Percentiles rank a stretch among this genome's conserved stretches.
Evolutionary conservation across 2,888 invertebrate genomes (phyloP).

Genomic region (Chirona hameri): DNA sequence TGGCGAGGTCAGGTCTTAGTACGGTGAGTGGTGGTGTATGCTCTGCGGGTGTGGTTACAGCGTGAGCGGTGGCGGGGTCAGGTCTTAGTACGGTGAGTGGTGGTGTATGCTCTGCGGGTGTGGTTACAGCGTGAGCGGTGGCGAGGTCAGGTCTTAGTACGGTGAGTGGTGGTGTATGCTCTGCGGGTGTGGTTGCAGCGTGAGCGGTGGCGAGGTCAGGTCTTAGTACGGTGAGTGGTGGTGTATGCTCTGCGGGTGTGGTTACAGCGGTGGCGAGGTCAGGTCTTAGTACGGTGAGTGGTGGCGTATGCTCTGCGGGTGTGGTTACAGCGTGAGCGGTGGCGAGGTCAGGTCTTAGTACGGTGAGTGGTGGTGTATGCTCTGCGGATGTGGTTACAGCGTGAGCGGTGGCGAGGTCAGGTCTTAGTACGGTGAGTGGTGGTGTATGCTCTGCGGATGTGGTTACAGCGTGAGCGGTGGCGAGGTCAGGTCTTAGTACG

Average conservation of each 20-base stretch:
- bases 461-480: too few species aligned
- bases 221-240: slow-evolving; percentile 54
- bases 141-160: slow-evolving; percentile 54
- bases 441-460: too few species aligned
- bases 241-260: too few species aligned
- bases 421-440: slow-evolving; percentile 55
- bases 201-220: slow-evolving; percentile 48
- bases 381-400: too few species aligned
- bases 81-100: slow-evolving; percentile 56
- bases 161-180: slow-evolving; percentile 48
- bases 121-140: too few species aligned
- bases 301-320: too few species aligned
- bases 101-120: too few species aligned
- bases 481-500: slow-evolving; percentile 54
- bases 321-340: too few species aligned
- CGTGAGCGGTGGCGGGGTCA: slow-evolving; percentile 46
- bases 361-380: slow-evolving; percentile 49
- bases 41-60: too few species aligned
- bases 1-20: slow-evolving; percentile 53
- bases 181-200: too few species aligned
- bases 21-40: slow-evolving; percentile 49
- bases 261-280: slow-evolving; percentile 43
- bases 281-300: slow-evolving; percentile 58
- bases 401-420: slow-evolving; percentile 47
- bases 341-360: slow-evolving; percentile 53